These are phyloP conservation scores for Ranitomeya imitator DNA, from an alignment of 2,113 vertebrate species.

Conservation along the genomic window DNA sequence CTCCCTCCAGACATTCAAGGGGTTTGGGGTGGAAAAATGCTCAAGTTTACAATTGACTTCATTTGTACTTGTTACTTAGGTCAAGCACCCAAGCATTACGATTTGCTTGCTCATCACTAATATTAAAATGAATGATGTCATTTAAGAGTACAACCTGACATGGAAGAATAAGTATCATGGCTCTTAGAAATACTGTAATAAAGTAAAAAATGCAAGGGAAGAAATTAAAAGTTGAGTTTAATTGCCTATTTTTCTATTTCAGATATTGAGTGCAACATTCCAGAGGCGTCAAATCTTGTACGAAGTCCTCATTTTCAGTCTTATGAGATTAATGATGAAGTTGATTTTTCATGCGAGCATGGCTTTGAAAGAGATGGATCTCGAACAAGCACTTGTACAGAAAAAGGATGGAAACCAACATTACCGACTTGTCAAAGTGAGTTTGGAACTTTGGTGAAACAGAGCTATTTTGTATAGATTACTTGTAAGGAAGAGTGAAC, in stretches of 20 bases:
- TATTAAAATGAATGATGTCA: no score
- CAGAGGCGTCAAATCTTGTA: neutral
- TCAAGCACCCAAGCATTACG: no score
- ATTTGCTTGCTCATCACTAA: no score
- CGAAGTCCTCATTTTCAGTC: neutral
- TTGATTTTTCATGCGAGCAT: neutral
- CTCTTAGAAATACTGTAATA: no score
- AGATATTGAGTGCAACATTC: neutral
- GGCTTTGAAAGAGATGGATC: neutral
- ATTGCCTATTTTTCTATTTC: neutral
- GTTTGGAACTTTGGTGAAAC: neutral
- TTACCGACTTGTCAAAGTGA: neutral
- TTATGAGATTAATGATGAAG: neutral
- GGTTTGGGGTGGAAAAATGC: no score
- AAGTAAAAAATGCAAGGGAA: neutral
- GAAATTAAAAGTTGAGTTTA: no score
- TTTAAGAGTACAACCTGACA: no score
- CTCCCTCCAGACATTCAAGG: no score
- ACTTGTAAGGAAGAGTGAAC: neutral
- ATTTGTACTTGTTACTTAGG: no score
- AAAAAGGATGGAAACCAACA: neutral
- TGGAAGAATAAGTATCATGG: no score
- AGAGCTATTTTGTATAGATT: neutral
- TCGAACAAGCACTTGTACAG: neutral
- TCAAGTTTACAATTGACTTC: no score